Evolutionary conservation across 2,888 invertebrate species (phyloP).

Genomic region (Halictus ligatus): DNA sequence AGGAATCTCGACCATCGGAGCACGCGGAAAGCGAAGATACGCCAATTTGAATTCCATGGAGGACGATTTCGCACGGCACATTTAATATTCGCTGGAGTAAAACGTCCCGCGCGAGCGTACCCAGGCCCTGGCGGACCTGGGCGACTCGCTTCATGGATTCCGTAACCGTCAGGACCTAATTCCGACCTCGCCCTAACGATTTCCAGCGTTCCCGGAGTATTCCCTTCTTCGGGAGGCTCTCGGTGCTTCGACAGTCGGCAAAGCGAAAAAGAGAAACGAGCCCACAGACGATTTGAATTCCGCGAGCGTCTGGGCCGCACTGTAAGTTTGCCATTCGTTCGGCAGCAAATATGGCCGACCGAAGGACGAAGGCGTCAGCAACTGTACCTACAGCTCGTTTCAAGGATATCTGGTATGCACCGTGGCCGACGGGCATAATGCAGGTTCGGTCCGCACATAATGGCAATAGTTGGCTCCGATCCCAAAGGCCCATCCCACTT

Average conservation of each 20-base stretch:
- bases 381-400: slow-evolving; percentile 70
- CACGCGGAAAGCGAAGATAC: neutral
- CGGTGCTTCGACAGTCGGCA: neutral
- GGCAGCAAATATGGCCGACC: slow-evolving; percentile 60
- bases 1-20: neutral
- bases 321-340: slow-evolving; percentile 60
- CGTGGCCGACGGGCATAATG: slow-evolving; percentile 71
- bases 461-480: slow-evolving; percentile 76
- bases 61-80: slow-evolving; percentile 35
- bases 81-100: slow-evolving; percentile 49
- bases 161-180: slow-evolving; percentile 40
- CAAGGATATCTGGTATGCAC: slow-evolving; percentile 74
- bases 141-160: slow-evolving; percentile 24
- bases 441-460: slow-evolving; percentile 72
- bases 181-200: slow-evolving; percentile 28
- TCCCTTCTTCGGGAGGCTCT: neutral
- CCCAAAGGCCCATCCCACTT: slow-evolving; percentile 68
- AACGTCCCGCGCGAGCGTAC: slow-evolving; percentile 23
- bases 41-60: slow-evolving; percentile 48
- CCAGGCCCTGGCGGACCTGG: neutral
- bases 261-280: slow-evolving; percentile 23
- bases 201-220: neutral
- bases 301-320: slow-evolving; percentile 34
- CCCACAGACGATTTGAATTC: slow-evolving; percentile 61
- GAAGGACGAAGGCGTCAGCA: slow-evolving; percentile 62